phyloP scores from a whole-genome alignment of 92 coral and sea anemone genomes.

The Epizoanthus fatuus region DNA sequence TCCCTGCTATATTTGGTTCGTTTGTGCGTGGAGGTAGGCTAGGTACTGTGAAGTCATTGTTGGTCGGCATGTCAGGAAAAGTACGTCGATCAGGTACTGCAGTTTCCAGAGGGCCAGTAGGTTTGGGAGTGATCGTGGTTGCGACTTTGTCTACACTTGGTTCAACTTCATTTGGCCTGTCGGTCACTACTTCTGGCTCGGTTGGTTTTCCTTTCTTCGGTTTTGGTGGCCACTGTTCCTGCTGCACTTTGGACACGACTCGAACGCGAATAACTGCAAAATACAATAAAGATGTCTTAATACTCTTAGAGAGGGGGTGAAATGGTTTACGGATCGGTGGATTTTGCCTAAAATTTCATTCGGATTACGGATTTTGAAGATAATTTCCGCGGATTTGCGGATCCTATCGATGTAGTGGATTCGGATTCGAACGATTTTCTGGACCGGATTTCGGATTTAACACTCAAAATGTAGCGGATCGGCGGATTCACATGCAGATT shows the following conservation, averaged over 20 bases:
- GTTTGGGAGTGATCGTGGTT: background rate
- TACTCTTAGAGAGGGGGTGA: no score
- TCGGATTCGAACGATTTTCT: no score
- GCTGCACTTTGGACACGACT: constrained; percentile 18
- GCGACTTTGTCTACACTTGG: background rate
- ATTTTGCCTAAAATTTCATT: no score
- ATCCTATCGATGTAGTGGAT: no score
- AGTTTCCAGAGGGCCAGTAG: background rate
- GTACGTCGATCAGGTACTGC: background rate
- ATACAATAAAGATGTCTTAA: no score
- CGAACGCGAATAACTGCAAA: constrained; percentile 32
- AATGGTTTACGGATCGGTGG: no score
- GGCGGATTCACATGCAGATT: no score
- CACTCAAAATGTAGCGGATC: no score
- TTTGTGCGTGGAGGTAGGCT: constrained; percentile 30
- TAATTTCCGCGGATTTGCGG: no score
- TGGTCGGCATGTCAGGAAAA: background rate
- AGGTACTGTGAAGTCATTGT: background rate
- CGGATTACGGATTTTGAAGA: no score
- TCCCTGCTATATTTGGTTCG: background rate
- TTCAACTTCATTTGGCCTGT: constrained; percentile 8
- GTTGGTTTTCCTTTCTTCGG: constrained; percentile 22
- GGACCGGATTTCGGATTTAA: no score
- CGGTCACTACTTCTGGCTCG: background rate
- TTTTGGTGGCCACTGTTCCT: constrained; percentile 28